Evolutionary conservation across 2,888 invertebrate genomes (phyloP).

Genomic region (Adelphocoris suturalis): DNA sequence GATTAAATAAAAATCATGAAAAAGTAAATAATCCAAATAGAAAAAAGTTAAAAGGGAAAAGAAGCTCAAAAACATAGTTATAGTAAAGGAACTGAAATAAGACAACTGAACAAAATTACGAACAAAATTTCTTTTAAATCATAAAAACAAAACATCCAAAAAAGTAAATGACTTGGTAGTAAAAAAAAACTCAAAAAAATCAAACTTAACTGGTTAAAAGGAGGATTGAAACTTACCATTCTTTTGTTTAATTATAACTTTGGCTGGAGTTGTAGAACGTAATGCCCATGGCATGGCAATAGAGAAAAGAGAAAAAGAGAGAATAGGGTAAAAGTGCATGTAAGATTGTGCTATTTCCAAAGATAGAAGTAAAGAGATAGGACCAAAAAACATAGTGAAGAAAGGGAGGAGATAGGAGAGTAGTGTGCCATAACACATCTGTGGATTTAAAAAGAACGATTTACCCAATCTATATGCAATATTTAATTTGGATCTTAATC

Average conservation of each 20-base stretch:
- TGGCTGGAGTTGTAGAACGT: constrained; percentile 78
- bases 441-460: constrained; percentile 8
- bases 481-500: constrained; percentile 5
- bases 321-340: constrained; percentile 76
- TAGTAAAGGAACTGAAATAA: constrained; percentile 60
- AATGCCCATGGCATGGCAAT: constrained; percentile 76
- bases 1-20: constrained; percentile 54
- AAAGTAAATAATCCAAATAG: constrained; percentile 38
- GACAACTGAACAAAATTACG: constrained; percentile 72
- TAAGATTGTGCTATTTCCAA: constrained; percentile 75
- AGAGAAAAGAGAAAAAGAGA: constrained; percentile 75
- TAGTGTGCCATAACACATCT: constrained; percentile 57
- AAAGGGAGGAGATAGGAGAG: constrained; percentile 61
- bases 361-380: constrained; percentile 71
- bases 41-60: constrained; percentile 64
- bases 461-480: background rate
- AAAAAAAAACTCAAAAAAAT: constrained; percentile 73
- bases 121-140: constrained; percentile 66
- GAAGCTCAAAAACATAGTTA: constrained; percentile 61
- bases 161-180: constrained; percentile 72
- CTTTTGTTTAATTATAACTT: constrained; percentile 80
- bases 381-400: constrained; percentile 69
- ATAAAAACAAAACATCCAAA: constrained; percentile 73
- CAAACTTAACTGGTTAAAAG: constrained; percentile 72
- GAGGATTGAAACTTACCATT: constrained; percentile 79